Conservation (phyloP, 2,113 vertebrate genomes). For the Anthoscopus minutus region DNA sequence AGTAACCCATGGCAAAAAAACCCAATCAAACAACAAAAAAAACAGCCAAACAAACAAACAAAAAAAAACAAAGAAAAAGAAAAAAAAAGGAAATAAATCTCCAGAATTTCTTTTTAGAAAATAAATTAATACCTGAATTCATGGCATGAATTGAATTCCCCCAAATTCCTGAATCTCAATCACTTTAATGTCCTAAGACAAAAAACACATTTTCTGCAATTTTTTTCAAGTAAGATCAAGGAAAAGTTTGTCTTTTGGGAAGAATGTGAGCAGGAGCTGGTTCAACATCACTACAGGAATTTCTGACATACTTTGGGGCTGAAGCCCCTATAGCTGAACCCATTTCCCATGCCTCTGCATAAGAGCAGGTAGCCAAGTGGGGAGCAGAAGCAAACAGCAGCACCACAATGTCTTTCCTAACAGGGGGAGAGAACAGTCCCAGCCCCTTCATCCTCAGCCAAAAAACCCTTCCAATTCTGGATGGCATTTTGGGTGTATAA, state of each 20-base stretch:
- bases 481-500: neutral
- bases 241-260: neutral
- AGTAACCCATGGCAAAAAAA: neutral
- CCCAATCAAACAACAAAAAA: too few species aligned
- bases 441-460: neutral
- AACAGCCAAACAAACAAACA: too few species aligned
- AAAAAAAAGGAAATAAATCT: neutral
- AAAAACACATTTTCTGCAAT: neutral
- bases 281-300: rapidly evolving
- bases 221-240: neutral
- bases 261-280: neutral
- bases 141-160: rapidly evolving
- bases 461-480: neutral
- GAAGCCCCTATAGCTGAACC: neutral
- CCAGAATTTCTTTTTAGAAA: neutral
- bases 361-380: neutral
- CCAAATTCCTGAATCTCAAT: neutral
- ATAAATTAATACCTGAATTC: neutral
- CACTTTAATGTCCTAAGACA: neutral
- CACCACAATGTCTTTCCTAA: neutral
- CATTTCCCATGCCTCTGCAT: neutral
- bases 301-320: neutral
- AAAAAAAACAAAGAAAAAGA: too few species aligned
- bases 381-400: neutral
- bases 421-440: neutral